Base-by-base conservation (phyloP, 2,113 vertebrate species). In the Mionectes macconnelli region DNA sequence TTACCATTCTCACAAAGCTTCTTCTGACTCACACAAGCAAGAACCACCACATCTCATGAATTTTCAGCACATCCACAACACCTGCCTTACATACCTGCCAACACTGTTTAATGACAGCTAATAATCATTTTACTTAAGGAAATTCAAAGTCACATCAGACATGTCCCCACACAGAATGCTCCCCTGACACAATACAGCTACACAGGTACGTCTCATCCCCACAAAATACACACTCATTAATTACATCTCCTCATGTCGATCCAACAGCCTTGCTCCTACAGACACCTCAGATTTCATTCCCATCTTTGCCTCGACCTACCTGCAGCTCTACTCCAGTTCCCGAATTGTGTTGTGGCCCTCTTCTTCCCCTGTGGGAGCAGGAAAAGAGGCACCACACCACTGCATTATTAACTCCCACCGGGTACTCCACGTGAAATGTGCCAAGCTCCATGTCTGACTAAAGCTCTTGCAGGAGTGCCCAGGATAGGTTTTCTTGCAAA, bases 331-430 rank as follows among this genome's bases (percentile, higher is more conserved):
- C 31, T 76, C 59, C 50, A 87, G 8, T 16, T 68, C 57, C 56
- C 14, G 20, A 21, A 9, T 14, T 0, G 4, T 12, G 11, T 31
- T 0, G 2, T 1, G 0, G 4, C 28, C 33, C 31, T 2, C 3
- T 5, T 62, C 57, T 69, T 33, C 8, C 15, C 24, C 24, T 67
- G 31, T 12, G 4, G 14, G 21, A 81, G 5, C 28, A 42, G 23
- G 14, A 79, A 62, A 76, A 8, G 3, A 33, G 4, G 4, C 25
- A 82, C 5, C 2, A 22, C 6, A 6, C 27, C 4, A 10, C 27
- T 42, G 1, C 33, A 10, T 78, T 52, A 9, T 59, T 83, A 80
- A 40, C 9, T 81, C 42, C 10, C 12, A 63, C 57, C 14, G 5
- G 17, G 24, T 78, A 20, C 39, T 67, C 45, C 72, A 53, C 2